These are phyloP conservation scores for Platycnemis pennipes DNA, from an alignment of 2,888 invertebrate genomes.

Conservation along the genomic window DNA sequence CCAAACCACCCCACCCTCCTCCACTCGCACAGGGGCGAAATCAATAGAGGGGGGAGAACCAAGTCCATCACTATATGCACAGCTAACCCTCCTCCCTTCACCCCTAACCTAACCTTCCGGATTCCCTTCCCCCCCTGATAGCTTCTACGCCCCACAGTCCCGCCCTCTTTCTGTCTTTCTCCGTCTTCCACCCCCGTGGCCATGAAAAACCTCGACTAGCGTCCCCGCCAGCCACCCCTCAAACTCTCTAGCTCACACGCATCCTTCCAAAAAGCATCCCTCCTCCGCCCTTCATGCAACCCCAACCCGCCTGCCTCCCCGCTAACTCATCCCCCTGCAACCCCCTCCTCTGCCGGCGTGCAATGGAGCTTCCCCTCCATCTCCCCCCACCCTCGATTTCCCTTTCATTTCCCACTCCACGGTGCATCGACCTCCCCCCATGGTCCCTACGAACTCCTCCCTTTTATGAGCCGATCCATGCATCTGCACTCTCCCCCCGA, in stretches of 20 bases:
- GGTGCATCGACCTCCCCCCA: neutral
- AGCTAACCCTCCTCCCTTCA: neutral
- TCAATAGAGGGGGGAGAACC: conserved; percentile 55
- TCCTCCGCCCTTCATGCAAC: neutral
- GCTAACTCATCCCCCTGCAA: neutral
- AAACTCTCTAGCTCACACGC: neutral
- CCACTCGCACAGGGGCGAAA: conserved; percentile 24
- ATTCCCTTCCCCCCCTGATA: neutral
- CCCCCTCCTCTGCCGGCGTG: neutral
- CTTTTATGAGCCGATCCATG: conserved; percentile 21
- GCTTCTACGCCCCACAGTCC: neutral
- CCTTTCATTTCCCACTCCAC: neutral
- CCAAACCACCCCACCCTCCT: neutral
- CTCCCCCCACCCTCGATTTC: neutral
- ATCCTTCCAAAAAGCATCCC: neutral
- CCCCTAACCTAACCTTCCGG: neutral
- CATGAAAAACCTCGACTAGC: neutral
- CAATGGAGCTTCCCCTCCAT: conserved; percentile 27
- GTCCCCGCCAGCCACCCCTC: neutral
- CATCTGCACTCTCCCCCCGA: neutral
- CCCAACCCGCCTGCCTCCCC: neutral
- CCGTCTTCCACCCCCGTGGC: conserved; percentile 23
- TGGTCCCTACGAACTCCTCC: neutral
- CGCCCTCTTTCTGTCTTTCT: neutral
- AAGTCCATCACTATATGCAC: conserved; percentile 37